Base-by-base conservation (phyloP, 2,797 vertebrate genomes). In the Ptychadena robeensis region DNA sequence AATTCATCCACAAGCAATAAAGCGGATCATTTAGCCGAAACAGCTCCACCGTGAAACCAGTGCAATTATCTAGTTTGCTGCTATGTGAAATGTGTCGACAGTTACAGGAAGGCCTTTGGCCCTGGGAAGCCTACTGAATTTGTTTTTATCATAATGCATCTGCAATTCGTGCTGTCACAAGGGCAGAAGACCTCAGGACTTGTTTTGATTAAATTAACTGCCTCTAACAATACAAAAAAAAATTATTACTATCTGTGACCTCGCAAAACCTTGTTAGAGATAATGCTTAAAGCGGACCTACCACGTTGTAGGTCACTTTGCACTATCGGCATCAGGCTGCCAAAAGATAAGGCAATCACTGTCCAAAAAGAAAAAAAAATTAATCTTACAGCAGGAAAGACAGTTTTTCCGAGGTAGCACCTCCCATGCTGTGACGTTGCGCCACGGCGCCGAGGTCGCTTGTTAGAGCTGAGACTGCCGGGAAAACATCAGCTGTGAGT, bases 191-290 rank as follows among this genome's bases (percentile, higher is more conserved):
- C 72, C 28, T 4, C 25, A 82, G 67, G n/a, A 53, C n/a, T 73
- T 79, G 15, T 31, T 73, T 78, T 73, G 66, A 83, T 83, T 78
- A 72, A 28, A 83, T 53, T 2, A 31, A 31, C 28, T 31, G 30
- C 15, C n/a, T 10, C 59, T 44, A 64, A 53, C 67, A 48, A 28
- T 70, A 76, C 81, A 35, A 35, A 77, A 44, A 37, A 40, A 8
- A 76, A 63, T 67, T 69, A 27, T 63, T 48, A 48, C 32, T 25
- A 22, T n/a, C 48, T 8, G n/a, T 76, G 81, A 22, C 66, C 72
- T 6, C 37, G 63, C 73, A 32, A 73, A 63, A 61, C 40, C 9
- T 14, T 37, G 70, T 57, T 73, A 67, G 38, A 14, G 11, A 73
- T 32, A 25, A n/a, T 25, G 35, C 53, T 32, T 6, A 25, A 73